Base-by-base conservation (phyloP, 2,113 vertebrate species). In the Regulus satrapa region DNA sequence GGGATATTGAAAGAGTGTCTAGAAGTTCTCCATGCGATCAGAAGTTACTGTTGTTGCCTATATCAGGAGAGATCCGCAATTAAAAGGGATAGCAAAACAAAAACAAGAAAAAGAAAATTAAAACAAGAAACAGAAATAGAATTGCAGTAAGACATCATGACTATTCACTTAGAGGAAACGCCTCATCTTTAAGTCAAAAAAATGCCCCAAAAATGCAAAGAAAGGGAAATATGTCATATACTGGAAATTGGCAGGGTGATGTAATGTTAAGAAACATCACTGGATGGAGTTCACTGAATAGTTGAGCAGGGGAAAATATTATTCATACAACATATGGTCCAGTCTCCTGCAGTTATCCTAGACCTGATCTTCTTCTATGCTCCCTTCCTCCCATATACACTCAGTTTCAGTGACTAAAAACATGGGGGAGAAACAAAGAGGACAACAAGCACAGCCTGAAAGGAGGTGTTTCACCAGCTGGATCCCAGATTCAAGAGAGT, bases 231-330 rank as follows among this genome's bases (percentile, higher is more conserved):
- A 34, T 40, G 9, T 38, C 25, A 49, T 25, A 51, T 8, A 38
- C 6, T 15, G 40, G n/a, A 86, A 77, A 73, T 43, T 5, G 26
- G 5, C 18, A 36, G 51, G 14, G 18, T 56, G n/a, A 12, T 4
- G 0, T 40, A 40, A 55, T 1, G 2, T 34, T 40, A 77, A 86
- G 56, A 71, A 75, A 68, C 40, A 40, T 67, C 40, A 40, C 20
- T 58, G 48, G n/a, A 71, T 52, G 8, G 1, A 2, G 26, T 55
- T 75, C 45, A 71, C 8, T 29, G 52, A 75, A 85, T 21, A 56
- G 9, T 0, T 46, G 8, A 21, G 18, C 43, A 5, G 1, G 2
- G 3, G 3, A 25, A 34, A 6, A 24, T 52, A n/a, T 46, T 54
- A 78, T 36, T 84, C 31, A 28, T 38, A 34, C 10, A 77, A 54